Evolutionary conservation across 2,888 invertebrate genomes (phyloP).

Genomic region (Acrobasis repandana): DNA sequence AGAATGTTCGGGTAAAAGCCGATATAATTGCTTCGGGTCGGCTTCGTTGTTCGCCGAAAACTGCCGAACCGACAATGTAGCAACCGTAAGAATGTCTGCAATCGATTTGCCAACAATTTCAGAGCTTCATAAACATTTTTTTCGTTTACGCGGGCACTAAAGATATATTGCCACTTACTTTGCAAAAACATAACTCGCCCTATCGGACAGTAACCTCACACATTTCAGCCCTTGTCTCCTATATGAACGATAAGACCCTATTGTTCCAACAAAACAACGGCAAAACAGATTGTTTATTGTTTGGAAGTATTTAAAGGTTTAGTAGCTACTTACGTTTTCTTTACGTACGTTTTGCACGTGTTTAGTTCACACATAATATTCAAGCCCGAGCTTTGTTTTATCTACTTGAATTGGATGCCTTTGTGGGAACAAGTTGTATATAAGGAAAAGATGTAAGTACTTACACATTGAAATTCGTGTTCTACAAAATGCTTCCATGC

Average conservation of each 20-base stretch:
- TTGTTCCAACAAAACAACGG: neutral
- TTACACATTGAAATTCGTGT: too few species aligned
- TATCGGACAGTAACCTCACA: conserved; percentile 5
- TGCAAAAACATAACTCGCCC: neutral
- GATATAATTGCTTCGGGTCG: too few species aligned
- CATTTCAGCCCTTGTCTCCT: neutral
- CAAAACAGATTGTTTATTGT: conserved; percentile 10
- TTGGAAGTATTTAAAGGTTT: neutral
- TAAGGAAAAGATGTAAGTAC: too few species aligned
- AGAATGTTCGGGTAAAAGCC: too few species aligned
- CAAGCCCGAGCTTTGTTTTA: neutral
- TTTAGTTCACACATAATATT: neutral
- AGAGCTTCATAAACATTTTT: neutral
- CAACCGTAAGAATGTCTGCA: too few species aligned
- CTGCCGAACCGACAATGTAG: too few species aligned
- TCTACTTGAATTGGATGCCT: too few species aligned
- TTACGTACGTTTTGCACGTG: neutral
- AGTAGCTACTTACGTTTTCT: neutral
- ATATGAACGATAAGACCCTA: neutral
- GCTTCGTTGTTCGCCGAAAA: too few species aligned
- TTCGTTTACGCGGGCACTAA: neutral
- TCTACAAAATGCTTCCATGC: too few species aligned
- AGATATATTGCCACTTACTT: neutral
- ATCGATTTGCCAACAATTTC: too few species aligned
- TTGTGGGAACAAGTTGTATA: too few species aligned